Evolutionary conservation across 2,888 invertebrate species (phyloP), one percentile per base, ranked within the genome.

Genomic region (Osmoderma eremita): DNA sequence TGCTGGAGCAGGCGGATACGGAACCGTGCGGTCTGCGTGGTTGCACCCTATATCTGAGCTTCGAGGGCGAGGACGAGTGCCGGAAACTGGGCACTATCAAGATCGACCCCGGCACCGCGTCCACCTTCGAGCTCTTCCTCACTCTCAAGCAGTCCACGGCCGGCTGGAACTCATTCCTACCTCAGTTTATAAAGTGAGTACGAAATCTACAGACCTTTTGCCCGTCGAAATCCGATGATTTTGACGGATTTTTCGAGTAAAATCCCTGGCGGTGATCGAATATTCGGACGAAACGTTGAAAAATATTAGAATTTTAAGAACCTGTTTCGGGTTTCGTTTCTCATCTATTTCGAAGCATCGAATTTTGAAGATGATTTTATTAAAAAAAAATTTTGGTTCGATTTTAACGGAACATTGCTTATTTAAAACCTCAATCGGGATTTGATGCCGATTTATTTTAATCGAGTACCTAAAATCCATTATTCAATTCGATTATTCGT

Each of bases 21-120:
- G 95, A 96, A 82, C 94, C 95, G 15, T 95, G 94, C 83, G 95
- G 95, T 65, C 87, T 95, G 41, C 84, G 93, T 74, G 95, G 95
- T 42, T 93, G 94, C 78, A 91, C 91, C 13, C 86, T 95, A 69
- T 92, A 91, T 81, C 90, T 95, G 65, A 91, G 92, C 81, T 91
- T 93, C 75, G 91, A 93, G 79, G 90, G 90, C 56, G 89, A 89
- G 76, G 86, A 85, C 69, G 85, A 87, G 70, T 87, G 88, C 81
- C 86, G 92, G 75, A 86, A 90, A 78, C 86, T 95, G 75, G 93
- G 93, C 65, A 91, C 91, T 77, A 88, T 95, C 82, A 91, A 93
- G 82, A 90, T 93, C 78, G 95, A 95, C 84, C 91, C 92, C 62
- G 89, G 88, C 79, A 93, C 94, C 30, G 91, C 95, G 58, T 92